These are phyloP conservation scores for Neelides sp. DNA, from an alignment of 1,140 invertebrate species.

Conservation along the genomic window DNA sequence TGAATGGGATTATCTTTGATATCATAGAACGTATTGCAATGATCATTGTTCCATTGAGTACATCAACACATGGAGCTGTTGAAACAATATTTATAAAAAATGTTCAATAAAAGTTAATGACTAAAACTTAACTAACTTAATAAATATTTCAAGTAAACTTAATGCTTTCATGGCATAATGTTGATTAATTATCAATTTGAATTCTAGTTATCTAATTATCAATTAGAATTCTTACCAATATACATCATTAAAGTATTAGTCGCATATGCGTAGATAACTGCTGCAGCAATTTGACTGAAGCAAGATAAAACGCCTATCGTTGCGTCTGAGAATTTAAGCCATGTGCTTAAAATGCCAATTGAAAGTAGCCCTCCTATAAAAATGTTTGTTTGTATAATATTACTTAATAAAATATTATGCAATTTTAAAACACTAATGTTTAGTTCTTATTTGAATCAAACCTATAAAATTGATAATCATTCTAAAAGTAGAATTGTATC, in stretches of 20 bases:
- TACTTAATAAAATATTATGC: not conserved
- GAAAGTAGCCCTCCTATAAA: conserved; percentile 21
- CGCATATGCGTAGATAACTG: conserved; percentile 67
- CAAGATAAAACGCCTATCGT: conserved; percentile 66
- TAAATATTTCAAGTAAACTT: not conserved
- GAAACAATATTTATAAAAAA: no score
- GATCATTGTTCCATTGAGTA: conserved; percentile 42
- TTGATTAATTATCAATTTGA: no score
- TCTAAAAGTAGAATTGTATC: conserved; percentile 17
- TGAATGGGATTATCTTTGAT: conserved; percentile 43
- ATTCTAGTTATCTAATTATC: no score
- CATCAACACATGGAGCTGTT: conserved; percentile 40
- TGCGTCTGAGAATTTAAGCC: conserved; percentile 42
- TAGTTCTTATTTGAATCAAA: not conserved
- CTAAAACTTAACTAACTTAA: not conserved
- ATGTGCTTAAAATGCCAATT: conserved; percentile 12
- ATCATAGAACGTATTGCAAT: conserved; percentile 44
- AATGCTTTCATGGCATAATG: not conserved
- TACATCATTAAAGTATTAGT: conserved; percentile 62
- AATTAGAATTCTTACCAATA: conserved; percentile 45
- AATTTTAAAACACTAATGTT: not conserved
- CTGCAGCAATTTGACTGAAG: conserved; percentile 64
- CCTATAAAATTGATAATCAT: conserved; percentile 22
- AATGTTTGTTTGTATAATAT: not conserved
- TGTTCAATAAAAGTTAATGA: not conserved